Evolutionary conservation across 2,888 invertebrate genomes (phyloP).

Genomic region (Synanthedon formicaeformis): DNA sequence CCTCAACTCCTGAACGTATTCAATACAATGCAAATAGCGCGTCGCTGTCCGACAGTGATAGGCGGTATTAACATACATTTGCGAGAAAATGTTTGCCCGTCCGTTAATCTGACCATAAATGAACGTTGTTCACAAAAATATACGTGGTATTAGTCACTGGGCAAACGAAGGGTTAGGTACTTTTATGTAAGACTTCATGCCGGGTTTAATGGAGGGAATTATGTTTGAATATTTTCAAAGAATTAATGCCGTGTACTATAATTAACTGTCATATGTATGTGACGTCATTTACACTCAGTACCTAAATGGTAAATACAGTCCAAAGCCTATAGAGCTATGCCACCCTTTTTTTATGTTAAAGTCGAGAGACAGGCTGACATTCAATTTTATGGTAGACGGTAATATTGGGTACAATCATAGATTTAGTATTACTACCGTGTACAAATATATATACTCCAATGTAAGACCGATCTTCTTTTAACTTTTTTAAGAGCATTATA

Average conservation of each 20-base stretch:
- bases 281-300: too few species aligned
- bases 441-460: too few species aligned
- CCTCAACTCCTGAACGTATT: constrained; percentile 19
- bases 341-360: too few species aligned
- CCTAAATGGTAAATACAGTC: too few species aligned
- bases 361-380: too few species aligned
- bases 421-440: too few species aligned
- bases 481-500: too few species aligned
- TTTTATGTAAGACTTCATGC: neutral
- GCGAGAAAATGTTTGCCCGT: constrained; percentile 18
- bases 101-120: constrained; percentile 30
- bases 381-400: too few species aligned
- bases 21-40: constrained; percentile 52
- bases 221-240: neutral
- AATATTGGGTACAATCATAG: too few species aligned
- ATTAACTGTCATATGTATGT: too few species aligned
- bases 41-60: constrained; percentile 46
- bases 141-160: neutral
- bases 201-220: neutral
- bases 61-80: constrained; percentile 49
- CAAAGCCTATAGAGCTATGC: too few species aligned
- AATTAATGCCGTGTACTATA: neutral
- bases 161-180: neutral
- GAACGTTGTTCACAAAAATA: constrained; percentile 13
- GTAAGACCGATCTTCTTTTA: too few species aligned